These are phyloP conservation scores for Pavo muticus DNA, from an alignment of 2,113 vertebrate genomes.

Conservation along the genomic window DNA sequence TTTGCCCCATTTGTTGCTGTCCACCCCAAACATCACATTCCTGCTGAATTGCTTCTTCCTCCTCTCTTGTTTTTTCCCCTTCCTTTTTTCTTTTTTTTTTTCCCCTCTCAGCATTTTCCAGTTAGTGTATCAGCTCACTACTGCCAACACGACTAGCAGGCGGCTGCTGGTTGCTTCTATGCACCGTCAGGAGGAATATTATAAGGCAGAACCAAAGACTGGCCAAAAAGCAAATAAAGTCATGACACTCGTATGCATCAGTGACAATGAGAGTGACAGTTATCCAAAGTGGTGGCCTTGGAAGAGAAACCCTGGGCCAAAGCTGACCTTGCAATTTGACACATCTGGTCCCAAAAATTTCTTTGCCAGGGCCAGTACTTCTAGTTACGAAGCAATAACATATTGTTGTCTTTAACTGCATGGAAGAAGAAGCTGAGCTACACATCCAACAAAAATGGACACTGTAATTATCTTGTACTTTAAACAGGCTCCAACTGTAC, in stretches of 20 bases:
- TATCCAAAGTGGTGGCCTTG: not conserved
- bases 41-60: not conserved
- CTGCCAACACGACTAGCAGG: not conserved
- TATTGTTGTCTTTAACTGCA: not conserved
- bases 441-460: not conserved
- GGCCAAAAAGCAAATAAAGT: not conserved
- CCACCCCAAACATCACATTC: not conserved
- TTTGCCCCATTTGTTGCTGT: not conserved
- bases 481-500: not conserved
- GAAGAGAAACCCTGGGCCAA: not conserved
- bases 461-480: not conserved
- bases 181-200: not conserved
- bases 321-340: not conserved
- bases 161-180: not conserved
- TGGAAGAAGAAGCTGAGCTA: not conserved
- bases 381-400: not conserved
- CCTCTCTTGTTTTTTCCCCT: not conserved
- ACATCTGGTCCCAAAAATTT: not conserved
- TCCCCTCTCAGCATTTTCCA: not conserved
- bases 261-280: not conserved
- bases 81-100: not conserved
- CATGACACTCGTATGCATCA: not conserved
- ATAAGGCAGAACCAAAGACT: not conserved
- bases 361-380: not conserved
- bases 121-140: not conserved